phyloP scores from a whole-genome alignment of 2,113 vertebrate genomes.

The Hiodon alosoides region DNA sequence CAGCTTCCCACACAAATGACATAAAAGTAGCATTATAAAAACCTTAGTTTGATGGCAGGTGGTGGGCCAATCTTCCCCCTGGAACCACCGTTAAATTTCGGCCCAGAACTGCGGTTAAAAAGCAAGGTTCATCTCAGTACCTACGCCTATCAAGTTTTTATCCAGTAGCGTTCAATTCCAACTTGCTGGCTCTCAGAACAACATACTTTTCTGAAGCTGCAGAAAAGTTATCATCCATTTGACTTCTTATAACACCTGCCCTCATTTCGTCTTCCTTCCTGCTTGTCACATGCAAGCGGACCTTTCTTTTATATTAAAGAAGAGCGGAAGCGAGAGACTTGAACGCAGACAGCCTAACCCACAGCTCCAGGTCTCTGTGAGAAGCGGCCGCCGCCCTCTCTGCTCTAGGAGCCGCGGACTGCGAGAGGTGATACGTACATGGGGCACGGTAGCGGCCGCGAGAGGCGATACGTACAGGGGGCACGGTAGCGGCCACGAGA shows the following conservation, averaged over 20 bases:
- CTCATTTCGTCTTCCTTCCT: too few species aligned
- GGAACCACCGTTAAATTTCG: slow-evolving; percentile 86
- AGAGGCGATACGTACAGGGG: slow-evolving; percentile 70
- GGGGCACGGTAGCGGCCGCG: background rate
- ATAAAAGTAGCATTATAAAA: slow-evolving; percentile 49
- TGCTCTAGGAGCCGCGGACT: too few species aligned
- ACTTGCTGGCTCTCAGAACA: background rate
- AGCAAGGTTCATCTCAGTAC: slow-evolving; percentile 51
- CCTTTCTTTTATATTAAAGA: too few species aligned
- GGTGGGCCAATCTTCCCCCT: slow-evolving; percentile 88
- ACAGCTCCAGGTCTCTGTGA: too few species aligned
- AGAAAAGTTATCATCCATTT: background rate
- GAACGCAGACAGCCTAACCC: too few species aligned
- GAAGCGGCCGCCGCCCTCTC: too few species aligned
- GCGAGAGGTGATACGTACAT: too few species aligned
- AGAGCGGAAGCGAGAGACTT: too few species aligned
- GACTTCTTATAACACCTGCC: background rate
- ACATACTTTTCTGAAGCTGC: background rate
- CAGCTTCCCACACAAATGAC: slow-evolving; percentile 40
- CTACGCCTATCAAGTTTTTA: slow-evolving; percentile 17
- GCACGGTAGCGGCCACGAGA: background rate
- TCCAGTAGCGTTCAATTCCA: background rate
- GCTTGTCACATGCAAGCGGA: too few species aligned
- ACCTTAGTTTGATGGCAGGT: slow-evolving; percentile 88
- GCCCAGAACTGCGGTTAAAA: slow-evolving; percentile 78